These are phyloP conservation scores for Rutilus rutilus DNA, from an alignment of 2,113 vertebrate genomes.

Conservation along the genomic window DNA sequence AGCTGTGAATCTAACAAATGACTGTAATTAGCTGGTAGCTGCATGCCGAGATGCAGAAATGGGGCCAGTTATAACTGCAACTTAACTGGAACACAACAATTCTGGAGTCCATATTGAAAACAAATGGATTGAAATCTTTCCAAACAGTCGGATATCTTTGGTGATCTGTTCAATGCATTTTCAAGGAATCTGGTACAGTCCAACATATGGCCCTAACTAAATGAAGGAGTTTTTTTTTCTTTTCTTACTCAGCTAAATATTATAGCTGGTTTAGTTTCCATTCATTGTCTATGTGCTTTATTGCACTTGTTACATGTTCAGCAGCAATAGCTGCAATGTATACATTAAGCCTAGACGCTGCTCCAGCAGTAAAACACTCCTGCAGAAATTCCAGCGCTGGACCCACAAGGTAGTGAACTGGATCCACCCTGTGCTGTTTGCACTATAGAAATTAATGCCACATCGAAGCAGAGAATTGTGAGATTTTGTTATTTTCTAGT, in stretches of 20 bases:
- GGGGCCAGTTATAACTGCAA: conserved; percentile 61
- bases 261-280: background rate
- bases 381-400: too few relatives aligned
- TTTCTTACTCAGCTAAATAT: background rate
- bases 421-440: too few relatives aligned
- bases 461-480: too few relatives aligned
- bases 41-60: conserved; percentile 58
- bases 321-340: too few relatives aligned
- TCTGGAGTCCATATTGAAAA: conserved; percentile 18
- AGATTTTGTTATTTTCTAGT: too few relatives aligned
- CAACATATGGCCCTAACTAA: background rate
- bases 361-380: too few relatives aligned
- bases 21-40: conserved; percentile 71
- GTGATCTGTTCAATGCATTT: background rate
- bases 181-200: too few relatives aligned
- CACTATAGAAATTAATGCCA: too few relatives aligned
- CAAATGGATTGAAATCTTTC: background rate
- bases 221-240: background rate
- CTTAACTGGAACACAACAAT: conserved; percentile 52
- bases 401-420: too few relatives aligned
- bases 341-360: too few relatives aligned
- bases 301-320: background rate
- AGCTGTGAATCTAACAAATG: conserved; percentile 77
- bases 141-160: background rate
- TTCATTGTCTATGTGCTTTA: background rate